Evolutionary conservation across 2,888 invertebrate genomes (phyloP), one percentile per base, ranked within the genome.

Genomic region (Oligia strigilis): DNA sequence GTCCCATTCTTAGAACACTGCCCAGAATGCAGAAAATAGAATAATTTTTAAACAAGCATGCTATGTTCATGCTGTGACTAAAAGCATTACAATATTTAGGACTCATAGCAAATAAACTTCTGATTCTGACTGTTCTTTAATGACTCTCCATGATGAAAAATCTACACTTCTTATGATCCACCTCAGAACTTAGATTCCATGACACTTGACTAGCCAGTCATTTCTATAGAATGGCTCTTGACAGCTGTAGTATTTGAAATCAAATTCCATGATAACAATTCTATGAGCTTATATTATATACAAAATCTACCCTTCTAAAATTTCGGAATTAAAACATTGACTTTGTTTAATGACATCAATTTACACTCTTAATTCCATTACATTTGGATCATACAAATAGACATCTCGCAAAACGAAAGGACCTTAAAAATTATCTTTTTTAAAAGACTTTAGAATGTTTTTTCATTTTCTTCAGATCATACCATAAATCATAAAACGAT

Each of bases 301-400:
- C 52, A 84, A 84, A 84, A 70, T 46, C 29, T 84, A 82, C n/a
- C 58, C n/a, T 40, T 78, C 64, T 58, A 58, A 58, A 65, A 72
- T 23, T 82, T 78, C 11, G 3, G 36, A 78, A 55, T 72, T 36
- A 65, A 69, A 62, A 75, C 46, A 65, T 71, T 74, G 66, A 36
- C 64, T 70, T 65, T 72, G 66, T 64, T 65, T 67, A 60, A n/a
- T 36, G 60, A 62, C 60, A 72, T 70, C 58, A 75, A 86, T 82
- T 72, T 60, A 71, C 29, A 76, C 36, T 65, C 52, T 46, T 66
- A 70, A 69, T 29, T 75, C 40, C 55, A 69, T 23, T 67, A 80
- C 14, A 75, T 75, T 72, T 70, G 29, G 49, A 77, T 75, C 40
- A 84, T 40, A 69, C 55, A 75, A 75, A 76, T 69, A 80, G 64